phyloP scores from a whole-genome alignment of 2,888 invertebrate species.

The Chloromyia formosa region DNA sequence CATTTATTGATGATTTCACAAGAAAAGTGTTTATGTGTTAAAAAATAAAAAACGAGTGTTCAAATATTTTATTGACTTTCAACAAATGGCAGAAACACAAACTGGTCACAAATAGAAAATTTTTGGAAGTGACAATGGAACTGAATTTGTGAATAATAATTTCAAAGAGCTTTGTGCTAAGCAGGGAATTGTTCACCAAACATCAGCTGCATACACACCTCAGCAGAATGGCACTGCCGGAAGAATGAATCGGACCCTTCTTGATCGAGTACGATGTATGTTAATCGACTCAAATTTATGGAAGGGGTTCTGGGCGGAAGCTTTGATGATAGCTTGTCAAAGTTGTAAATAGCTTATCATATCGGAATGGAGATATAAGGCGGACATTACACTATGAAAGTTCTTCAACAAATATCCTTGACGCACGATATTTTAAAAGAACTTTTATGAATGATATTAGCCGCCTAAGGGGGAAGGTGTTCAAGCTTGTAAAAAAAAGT shows the following conservation, averaged over 20 bases:
- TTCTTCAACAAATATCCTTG: no score
- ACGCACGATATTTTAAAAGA: no score
- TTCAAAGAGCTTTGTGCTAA: no score
- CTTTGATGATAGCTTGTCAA: neutral
- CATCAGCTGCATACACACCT: neutral
- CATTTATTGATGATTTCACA: no score
- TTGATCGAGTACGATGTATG: neutral
- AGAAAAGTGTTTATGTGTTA: no score
- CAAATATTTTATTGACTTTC: neutral
- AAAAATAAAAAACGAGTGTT: no score
- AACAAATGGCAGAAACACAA: neutral
- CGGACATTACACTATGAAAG: no score
- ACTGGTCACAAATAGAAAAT: neutral
- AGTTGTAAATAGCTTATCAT: neutral
- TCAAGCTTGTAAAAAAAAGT: no score
- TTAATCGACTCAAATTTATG: neutral
- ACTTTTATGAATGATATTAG: no score
- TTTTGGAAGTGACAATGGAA: neutral
- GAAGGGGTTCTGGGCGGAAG: neutral
- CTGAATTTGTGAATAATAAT: no score
- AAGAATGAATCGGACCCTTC: neutral
- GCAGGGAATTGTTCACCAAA: no score
- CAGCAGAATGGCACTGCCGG: neutral
- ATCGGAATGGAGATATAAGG: neutral
- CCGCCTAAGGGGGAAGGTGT: no score